Evolutionary conservation across 1,140 invertebrate genomes (phyloP).

Genomic region (Ostrea edulis): DNA sequence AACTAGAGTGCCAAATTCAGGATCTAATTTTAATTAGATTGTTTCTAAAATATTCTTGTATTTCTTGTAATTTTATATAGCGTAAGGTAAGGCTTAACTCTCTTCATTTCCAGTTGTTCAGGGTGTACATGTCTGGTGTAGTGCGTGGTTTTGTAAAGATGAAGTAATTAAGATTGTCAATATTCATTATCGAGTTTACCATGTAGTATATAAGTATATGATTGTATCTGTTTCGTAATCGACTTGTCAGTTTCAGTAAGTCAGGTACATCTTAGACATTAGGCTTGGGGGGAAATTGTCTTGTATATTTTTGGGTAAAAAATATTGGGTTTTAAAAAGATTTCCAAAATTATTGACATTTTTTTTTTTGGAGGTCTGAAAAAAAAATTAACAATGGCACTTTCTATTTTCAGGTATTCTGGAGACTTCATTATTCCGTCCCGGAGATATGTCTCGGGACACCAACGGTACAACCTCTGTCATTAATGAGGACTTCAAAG

Average conservation of each 20-base stretch:
- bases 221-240: neutral
- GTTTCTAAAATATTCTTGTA: too few species aligned
- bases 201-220: neutral
- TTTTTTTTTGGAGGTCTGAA: neutral
- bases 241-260: neutral
- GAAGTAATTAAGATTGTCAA: neutral
- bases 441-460: neutral
- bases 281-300: neutral
- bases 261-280: neutral
- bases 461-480: neutral
- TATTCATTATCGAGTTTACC: neutral
- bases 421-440: neutral
- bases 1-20: too few species aligned
- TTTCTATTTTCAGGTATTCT: neutral
- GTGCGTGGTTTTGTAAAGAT: neutral
- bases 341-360: neutral
- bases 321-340: neutral
- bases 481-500: slow-evolving; percentile 59
- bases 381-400: neutral
- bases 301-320: neutral
- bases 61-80: too few species aligned
- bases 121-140: too few species aligned
- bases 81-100: too few species aligned
- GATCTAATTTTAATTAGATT: too few species aligned
- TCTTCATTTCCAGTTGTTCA: too few species aligned